Evolutionary conservation across 2,888 invertebrate species (phyloP), one percentile per base, ranked within the genome.

Genomic region (Masnerella sp.): DNA sequence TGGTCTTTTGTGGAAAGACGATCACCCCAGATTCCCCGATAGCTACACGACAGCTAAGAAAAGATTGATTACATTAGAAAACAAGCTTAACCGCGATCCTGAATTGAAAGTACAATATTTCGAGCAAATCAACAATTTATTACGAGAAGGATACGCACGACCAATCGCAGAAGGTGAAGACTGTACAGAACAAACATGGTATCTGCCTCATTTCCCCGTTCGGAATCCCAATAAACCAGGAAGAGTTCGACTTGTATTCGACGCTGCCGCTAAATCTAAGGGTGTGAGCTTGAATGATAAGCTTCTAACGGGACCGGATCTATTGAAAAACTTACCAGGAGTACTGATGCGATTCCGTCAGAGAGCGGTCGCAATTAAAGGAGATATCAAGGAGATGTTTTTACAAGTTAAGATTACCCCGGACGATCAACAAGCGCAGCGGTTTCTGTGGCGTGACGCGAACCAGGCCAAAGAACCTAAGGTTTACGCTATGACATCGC

Each of bases 321-420:
- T 82, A 3, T 62, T 83, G 4, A 72, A 75, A 8, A 79, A 84
- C 4, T 62, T 87, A 36, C 67, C 81, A 0, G 82, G 82, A 1
- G 81, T 86, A 1, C 47, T 87, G 40, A 77, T 82, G 61, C 80
- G 83, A 1, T 88, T 88, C 58, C 61, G 86, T 12, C 80, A 84
- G 74, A 73, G 81, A 22, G 75, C 56, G 22, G 62, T 85, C 5
- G 85, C 81, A 1, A 77, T 87, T 67, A 47, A 78, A 78, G 62
- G 82, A 0, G 84, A 85, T 36, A 81, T 84, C 0, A 68, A 58
- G 7, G 80, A 83, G 43, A 83, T 83, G 82, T 84, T 83, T 25
- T 65, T 77, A 1, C 83, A 81, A 22, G 71, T 84, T 0, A 69
- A 68, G 18, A 79, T 84, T 4, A n/a, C 43, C 0, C 43, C 67